Conservation (phyloP, 2,113 vertebrate genomes). For the Arizona elegans region DNA sequence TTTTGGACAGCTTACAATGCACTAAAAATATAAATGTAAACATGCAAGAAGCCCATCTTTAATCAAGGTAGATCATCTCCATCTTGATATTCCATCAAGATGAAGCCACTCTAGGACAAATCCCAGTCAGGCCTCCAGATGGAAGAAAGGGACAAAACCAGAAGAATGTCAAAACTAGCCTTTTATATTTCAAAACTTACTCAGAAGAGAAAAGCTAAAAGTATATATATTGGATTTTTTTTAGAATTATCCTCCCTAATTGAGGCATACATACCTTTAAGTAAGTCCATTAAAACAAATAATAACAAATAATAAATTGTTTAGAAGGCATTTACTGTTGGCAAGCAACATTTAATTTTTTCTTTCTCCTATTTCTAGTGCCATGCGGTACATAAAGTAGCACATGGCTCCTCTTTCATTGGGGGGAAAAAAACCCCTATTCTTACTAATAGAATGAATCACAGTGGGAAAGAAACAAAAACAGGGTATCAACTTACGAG, state of each 20-base stretch:
- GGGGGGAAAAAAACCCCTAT: background rate
- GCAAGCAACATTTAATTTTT: background rate
- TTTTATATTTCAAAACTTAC: background rate
- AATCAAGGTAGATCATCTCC: background rate
- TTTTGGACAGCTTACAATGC: background rate
- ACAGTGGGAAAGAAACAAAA: background rate
- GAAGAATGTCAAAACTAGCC: background rate
- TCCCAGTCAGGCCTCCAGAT: background rate
- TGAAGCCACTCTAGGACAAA: background rate
- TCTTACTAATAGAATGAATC: conserved; percentile 27
- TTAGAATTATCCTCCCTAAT: background rate
- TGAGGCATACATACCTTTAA: background rate
- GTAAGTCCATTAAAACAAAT: background rate
- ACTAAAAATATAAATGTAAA: background rate
- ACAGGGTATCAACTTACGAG: conserved; percentile 2
- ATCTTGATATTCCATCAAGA: background rate
- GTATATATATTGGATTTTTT: background rate
- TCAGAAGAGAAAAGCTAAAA: background rate
- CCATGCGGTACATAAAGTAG: conserved; percentile 3
- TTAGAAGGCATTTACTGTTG: background rate
- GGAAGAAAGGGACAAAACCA: background rate
- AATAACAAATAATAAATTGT: background rate
- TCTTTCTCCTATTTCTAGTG: background rate
- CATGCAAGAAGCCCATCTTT: background rate
- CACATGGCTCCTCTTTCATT: conserved; percentile 5